These are phyloP conservation scores for Lycia hirtaria DNA, from an alignment of 2,888 invertebrate genomes.

Conservation along the genomic window DNA sequence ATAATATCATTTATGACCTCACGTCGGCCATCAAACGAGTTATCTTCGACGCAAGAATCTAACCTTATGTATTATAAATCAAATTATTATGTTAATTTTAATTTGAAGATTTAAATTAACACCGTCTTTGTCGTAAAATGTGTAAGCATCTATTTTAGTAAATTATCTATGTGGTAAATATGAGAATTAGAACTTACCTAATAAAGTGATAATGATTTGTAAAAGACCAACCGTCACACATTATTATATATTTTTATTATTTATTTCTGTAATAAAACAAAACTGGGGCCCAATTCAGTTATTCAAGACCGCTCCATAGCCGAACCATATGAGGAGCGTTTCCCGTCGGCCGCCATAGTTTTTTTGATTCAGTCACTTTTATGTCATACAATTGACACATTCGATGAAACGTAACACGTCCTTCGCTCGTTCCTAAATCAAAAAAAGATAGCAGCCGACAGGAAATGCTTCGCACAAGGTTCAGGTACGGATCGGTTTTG, in stretches of 20 bases:
- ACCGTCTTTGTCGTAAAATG: constrained; percentile 19
- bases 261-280: background rate
- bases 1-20: constrained; percentile 39
- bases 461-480: no score
- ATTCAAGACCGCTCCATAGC: no score
- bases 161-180: constrained; percentile 15
- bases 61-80: constrained; percentile 35
- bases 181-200: background rate
- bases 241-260: background rate
- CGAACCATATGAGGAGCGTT: no score
- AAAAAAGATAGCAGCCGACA: no score
- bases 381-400: no score
- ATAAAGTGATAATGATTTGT: no score
- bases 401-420: no score
- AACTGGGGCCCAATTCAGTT: no score
- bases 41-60: constrained; percentile 28
- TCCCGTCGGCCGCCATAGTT: no score
- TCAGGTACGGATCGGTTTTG: no score
- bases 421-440: no score
- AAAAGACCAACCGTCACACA: background rate
- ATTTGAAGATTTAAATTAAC: constrained; percentile 26
- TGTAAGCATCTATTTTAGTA: constrained; percentile 26
- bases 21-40: constrained; percentile 36
- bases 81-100: constrained; percentile 36
- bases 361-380: no score